Evolutionary conservation across 2,797 vertebrate genomes (phyloP).

Genomic region (Acrossocheilus fasciatus): DNA sequence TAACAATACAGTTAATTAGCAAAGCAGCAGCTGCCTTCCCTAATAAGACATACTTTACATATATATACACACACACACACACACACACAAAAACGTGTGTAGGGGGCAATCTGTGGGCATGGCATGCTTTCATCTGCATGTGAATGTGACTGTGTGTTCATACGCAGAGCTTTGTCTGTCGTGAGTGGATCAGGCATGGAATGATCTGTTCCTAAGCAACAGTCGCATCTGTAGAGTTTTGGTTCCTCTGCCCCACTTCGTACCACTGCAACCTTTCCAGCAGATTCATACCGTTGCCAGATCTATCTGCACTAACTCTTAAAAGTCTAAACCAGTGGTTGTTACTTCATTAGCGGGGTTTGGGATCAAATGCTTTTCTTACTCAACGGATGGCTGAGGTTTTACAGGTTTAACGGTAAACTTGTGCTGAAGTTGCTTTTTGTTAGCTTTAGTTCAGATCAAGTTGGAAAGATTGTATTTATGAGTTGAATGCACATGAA

Average conservation of each 20-base stretch:
- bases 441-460: neutral
- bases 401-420: neutral
- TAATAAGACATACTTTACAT: neutral
- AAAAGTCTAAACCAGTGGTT: neutral
- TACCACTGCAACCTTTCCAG: constrained; percentile 6
- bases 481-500: neutral
- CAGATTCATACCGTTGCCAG: neutral
- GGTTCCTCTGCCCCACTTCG: neutral
- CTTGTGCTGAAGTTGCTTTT: neutral
- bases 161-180: constrained; percentile 16
- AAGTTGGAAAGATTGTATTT: neutral
- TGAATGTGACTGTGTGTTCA: constrained; percentile 7
- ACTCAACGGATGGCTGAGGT: neutral
- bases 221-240: constrained; percentile 22
- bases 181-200: constrained; percentile 19
- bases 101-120: constrained; percentile 4
- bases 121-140: constrained; percentile 16
- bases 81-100: neutral
- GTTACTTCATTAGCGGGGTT: neutral
- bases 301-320: neutral
- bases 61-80: neutral
- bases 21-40: neutral
- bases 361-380: neutral
- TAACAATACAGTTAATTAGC: constrained; percentile 26
- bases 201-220: constrained; percentile 47